A percentile compares a stretch with the other conserved stretches of the same genome.
These are phyloP conservation scores for Drosophila anceps DNA, from an alignment of 2,888 invertebrate species.

Conservation along the genomic window DNA sequence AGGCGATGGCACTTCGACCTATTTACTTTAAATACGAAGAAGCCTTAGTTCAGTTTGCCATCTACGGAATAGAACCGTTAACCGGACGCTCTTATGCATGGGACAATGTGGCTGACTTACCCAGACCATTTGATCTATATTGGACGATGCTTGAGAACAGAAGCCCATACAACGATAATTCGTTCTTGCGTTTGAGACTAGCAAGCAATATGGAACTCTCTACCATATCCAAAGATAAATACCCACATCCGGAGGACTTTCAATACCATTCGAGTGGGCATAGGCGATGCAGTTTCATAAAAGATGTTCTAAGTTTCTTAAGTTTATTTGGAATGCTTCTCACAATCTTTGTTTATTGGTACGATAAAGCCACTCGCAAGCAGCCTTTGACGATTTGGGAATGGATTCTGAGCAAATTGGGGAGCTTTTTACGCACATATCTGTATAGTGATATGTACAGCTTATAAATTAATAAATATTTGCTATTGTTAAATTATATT, in stretches of 20 bases:
- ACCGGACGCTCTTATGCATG: not conserved
- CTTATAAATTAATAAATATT: conserved; percentile 5
- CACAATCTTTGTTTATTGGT: not conserved
- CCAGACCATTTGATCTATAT: not conserved
- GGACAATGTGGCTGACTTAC: not conserved
- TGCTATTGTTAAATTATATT: not conserved
- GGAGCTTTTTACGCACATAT: not conserved
- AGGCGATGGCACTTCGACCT: not conserved
- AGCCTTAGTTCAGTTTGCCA: not conserved
- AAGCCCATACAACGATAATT: not conserved
- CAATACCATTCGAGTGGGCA: too few species aligned
- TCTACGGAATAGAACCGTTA: not conserved
- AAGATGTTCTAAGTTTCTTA: not conserved
- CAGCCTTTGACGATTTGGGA: not conserved
- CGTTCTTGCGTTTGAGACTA: not conserved
- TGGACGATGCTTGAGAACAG: not conserved
- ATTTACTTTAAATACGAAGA: not conserved
- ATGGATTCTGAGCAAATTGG: not conserved
- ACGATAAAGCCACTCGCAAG: not conserved
- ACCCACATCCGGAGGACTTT: not conserved
- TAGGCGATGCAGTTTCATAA: not conserved
- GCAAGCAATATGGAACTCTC: not conserved
- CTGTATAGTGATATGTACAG: conserved; percentile 1
- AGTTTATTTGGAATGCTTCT: not conserved
- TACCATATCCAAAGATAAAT: too few species aligned